Evolutionary conservation across 1,140 invertebrate genomes (phyloP).

Genomic region (Temnothorax curvispinosus): DNA sequence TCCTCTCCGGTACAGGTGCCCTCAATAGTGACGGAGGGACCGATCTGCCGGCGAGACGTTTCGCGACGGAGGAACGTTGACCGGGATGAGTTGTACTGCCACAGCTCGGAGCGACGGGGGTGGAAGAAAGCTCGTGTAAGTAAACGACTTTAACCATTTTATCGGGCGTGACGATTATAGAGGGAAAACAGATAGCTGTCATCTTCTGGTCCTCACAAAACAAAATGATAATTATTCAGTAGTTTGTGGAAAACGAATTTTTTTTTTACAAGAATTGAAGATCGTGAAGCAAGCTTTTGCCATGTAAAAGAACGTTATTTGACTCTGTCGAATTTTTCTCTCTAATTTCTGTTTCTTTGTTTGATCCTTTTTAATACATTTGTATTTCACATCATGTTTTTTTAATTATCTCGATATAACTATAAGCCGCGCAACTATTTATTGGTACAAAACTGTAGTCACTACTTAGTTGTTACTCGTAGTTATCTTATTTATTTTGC

Average conservation of each 20-base stretch:
- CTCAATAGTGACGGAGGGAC: constrained; percentile 57
- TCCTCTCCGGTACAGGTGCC: constrained; percentile 64
- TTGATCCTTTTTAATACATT: background rate
- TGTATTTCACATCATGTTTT: background rate
- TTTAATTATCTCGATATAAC: background rate
- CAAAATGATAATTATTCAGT: background rate
- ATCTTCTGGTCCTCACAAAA: background rate
- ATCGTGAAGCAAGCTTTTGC: background rate
- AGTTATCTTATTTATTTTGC: background rate
- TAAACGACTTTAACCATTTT: background rate
- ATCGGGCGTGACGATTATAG: background rate
- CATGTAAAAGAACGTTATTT: background rate
- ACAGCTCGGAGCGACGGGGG: background rate
- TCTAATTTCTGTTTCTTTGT: background rate
- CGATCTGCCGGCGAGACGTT: constrained; percentile 24
- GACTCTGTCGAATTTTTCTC: background rate
- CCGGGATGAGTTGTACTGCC: background rate
- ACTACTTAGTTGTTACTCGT: background rate
- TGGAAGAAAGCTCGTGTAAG: background rate
- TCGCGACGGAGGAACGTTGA: constrained; percentile 17
- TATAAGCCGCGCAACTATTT: background rate
- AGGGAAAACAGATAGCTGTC: background rate
- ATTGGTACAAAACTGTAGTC: background rate
- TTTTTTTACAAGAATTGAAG: background rate
- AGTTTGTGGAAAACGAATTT: background rate